phyloP scores from a whole-genome alignment of 2,797 vertebrate species.

The Dendrocincla fuliginosa region DNA sequence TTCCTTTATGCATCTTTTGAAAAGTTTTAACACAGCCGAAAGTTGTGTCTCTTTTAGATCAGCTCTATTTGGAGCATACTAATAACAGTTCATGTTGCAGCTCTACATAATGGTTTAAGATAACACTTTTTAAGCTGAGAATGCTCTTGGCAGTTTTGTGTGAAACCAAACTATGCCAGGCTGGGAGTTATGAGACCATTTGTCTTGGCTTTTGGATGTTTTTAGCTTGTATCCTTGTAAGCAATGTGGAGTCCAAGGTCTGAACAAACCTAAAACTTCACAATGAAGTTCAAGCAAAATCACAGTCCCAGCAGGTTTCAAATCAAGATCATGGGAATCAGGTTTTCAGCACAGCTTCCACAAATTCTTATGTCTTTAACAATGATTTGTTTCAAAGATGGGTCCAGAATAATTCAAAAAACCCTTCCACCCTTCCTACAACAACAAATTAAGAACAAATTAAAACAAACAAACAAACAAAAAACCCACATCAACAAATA shows the following conservation, averaged over 20 bases:
- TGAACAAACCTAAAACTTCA: not conserved
- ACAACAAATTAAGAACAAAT: not conserved
- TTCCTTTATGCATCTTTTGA: not conserved
- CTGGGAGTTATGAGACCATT: not conserved
- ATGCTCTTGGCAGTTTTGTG: not conserved
- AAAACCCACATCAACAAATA: not conserved
- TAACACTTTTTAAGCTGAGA: not conserved
- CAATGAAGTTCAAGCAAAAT: not conserved
- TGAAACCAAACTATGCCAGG: not conserved
- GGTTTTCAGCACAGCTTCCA: not conserved
- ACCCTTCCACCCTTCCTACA: accelerated
- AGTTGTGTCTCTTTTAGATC: not conserved
- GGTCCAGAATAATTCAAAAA: not conserved
- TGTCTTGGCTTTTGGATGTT: not conserved
- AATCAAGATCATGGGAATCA: not conserved
- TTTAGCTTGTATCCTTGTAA: not conserved
- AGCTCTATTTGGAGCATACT: not conserved
- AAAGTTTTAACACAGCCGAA: not conserved
- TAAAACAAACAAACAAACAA: not conserved
- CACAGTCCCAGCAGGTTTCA: not conserved
- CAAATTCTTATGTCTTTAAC: not conserved
- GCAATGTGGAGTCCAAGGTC: not conserved
- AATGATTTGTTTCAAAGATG: not conserved
- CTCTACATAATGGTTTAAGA: not conserved
- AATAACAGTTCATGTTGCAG: not conserved